Conservation (phyloP, 2,888 invertebrate genomes). For the Cheiracanthium punctorium region DNA sequence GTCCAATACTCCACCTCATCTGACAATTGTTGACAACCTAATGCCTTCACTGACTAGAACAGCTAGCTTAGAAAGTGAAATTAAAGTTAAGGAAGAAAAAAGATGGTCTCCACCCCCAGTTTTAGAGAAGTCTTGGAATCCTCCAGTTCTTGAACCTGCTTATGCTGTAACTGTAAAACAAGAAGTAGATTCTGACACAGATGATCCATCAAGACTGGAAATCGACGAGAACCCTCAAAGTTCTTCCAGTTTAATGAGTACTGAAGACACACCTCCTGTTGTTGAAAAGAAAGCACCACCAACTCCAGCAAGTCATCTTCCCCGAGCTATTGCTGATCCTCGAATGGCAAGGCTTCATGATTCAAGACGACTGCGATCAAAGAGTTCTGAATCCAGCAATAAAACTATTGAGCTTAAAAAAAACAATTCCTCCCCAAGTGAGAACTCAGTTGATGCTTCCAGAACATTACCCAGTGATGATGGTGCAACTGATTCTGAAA, state of each 20-base stretch:
- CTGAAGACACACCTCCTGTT: neutral
- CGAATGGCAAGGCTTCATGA: conserved; percentile 62
- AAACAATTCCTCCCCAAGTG: neutral
- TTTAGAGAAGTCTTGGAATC: conserved; percentile 29
- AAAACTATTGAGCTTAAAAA: conserved; percentile 19
- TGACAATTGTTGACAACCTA: conserved; percentile 33
- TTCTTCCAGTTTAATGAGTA: neutral
- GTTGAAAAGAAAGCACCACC: conserved; percentile 48
- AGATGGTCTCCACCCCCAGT: conserved; percentile 35
- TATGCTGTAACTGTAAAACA: neutral
- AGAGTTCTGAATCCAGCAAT: neutral
- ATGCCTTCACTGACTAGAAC: conserved; percentile 12
- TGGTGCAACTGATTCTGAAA: neutral
- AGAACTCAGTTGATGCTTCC: neutral
- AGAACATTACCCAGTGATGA: neutral
- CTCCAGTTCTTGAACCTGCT: conserved; percentile 9
- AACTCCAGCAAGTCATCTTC: conserved; percentile 59
- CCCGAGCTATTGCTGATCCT: conserved; percentile 64
- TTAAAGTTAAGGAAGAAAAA: conserved; percentile 5
- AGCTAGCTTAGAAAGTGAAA: conserved; percentile 25
- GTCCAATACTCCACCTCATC: conserved; percentile 55
- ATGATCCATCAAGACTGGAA: conserved; percentile 24
- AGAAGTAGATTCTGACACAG: conserved; percentile 26
- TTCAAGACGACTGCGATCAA: conserved; percentile 12
- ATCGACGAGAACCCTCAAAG: neutral